A percentile compares a stretch with the other conserved stretches of the same genome.
Conservation (phyloP, 1,140 invertebrate species). For the Pemphigus obesinymphae region DNA sequence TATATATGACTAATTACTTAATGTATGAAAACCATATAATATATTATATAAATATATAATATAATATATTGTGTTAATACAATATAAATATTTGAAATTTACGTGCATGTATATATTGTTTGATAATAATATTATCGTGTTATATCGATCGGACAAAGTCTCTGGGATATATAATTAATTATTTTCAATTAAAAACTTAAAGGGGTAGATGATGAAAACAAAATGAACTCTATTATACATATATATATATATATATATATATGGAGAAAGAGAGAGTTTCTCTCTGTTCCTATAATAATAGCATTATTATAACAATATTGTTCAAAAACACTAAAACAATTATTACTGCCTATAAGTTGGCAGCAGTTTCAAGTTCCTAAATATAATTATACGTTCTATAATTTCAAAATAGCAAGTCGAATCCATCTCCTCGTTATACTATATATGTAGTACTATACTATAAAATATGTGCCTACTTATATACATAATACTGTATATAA, state of each 20-base stretch:
- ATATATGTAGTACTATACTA: not conserved
- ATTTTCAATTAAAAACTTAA: conserved; percentile 7
- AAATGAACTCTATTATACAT: not conserved
- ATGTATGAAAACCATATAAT: not conserved
- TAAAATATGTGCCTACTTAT: not conserved
- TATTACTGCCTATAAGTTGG: not conserved
- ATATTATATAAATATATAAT: not conserved
- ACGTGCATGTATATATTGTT: not conserved
- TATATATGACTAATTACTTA: not conserved
- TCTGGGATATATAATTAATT: not conserved
- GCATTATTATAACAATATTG: not conserved
- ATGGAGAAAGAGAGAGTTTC: too few relatives aligned
- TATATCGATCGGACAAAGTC: not conserved
- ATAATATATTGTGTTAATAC: too few relatives aligned
- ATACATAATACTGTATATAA: too few relatives aligned
- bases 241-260: too few relatives aligned
- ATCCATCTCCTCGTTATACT: not conserved
- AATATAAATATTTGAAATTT: not conserved
- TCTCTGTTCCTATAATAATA: conserved; percentile 2
- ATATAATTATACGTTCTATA: not conserved
- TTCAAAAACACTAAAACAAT: conserved; percentile 21
- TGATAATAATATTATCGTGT: not conserved
- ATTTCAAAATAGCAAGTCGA: not conserved
- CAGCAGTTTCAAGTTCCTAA: not conserved
- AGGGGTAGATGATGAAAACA: not conserved